These are phyloP conservation scores for Pseudochaenichthys georgianus DNA, from an alignment of 2,797 vertebrate species.

Conservation along the genomic window DNA sequence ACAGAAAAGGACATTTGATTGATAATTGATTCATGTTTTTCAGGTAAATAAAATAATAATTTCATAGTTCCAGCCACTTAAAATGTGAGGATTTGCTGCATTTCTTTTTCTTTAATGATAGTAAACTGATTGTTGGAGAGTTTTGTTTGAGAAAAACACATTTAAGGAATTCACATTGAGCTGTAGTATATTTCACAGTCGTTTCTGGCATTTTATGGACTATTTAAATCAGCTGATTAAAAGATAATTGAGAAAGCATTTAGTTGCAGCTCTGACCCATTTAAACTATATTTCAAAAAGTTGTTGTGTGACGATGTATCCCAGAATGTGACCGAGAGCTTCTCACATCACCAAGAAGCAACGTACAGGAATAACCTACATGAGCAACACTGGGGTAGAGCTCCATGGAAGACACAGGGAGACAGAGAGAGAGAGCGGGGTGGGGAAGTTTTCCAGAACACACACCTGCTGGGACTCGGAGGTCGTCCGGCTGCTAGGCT, in stretches of 20 bases:
- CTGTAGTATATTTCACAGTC: neutral
- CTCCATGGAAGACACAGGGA: neutral
- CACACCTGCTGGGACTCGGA: conserved; percentile 83
- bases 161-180: neutral
- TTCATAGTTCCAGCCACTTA: too few species aligned
- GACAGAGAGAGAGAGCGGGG: neutral
- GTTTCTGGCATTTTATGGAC: neutral
- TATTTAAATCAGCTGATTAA: neutral
- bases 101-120: neutral
- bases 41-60: neutral
- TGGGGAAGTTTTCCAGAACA: conserved; percentile 17
- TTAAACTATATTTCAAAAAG: neutral
- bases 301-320: neutral
- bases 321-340: neutral
- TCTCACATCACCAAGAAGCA: neutral
- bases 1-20: neutral
- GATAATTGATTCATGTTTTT: neutral
- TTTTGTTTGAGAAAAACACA: neutral
- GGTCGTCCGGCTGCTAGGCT: conserved; percentile 69
- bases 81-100: neutral
- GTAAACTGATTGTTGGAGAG: neutral
- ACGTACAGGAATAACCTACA: neutral
- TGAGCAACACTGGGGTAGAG: neutral
- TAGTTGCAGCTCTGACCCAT: neutral
- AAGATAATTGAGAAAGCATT: neutral